Base-by-base conservation (phyloP, 1,140 invertebrate genomes). In the Doryteuthis pealeii region DNA sequence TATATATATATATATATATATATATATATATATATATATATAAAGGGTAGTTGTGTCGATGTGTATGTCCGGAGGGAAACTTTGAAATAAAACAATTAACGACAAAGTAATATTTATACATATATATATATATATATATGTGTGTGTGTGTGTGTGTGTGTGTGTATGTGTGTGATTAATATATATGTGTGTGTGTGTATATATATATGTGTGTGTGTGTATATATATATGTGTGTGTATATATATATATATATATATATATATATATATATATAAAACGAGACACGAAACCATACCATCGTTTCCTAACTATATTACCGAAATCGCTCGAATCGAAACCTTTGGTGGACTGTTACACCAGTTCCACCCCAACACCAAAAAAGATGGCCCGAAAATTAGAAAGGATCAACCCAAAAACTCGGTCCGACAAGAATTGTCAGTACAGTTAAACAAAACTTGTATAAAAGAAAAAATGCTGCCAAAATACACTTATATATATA, bases 91-190 rank as follows among this genome's bases (percentile, higher is more conserved):
- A n/a, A n/a, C n/a, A n/a, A n/a, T n/a, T n/a, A n/a, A n/a, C n/a
- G n/a, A n/a, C n/a, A n/a, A n/a, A n/a, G n/a, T n/a, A n/a, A n/a
- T 35, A 68, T 31, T 2, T 68, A 35, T 32, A 68, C 10, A 68
- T 72, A 12, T 58, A 18, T 58, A 18, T 58, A 18, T 58, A 18
- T 58, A 58, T 58, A n/a, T n/a, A 58, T 58, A 58, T 58, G 54
- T 58, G 54, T n/a, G 54, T 58, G 15, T 58, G 15, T 58, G 15
- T 26, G 15, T 58, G 15, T 58, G 26, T 58, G 26, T 26, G 54
- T 58, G 26, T 26, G 26, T 58, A 26, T 58, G 15, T 58, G 15
- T 58, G 15, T 58, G 26, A 5, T 2, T 58, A n/a, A 58, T 58
- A 58, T 58, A 26, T 58, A 58, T 58, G 15, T 58, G 26, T 58